These are phyloP conservation scores for Dynastes grantii DNA, from an alignment of 2,888 invertebrate species.

Conservation along the genomic window DNA sequence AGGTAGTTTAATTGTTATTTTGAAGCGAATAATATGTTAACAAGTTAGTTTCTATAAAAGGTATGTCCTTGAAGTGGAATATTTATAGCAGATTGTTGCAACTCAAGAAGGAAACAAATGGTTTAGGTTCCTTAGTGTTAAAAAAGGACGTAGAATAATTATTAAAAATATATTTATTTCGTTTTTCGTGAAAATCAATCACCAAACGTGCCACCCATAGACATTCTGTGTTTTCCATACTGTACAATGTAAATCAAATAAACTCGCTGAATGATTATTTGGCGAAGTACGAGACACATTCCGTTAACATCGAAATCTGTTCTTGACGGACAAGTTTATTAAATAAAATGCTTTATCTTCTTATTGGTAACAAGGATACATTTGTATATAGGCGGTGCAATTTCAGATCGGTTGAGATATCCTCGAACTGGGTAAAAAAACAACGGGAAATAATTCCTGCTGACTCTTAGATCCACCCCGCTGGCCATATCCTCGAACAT, in stretches of 20 bases:
- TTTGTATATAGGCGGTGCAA: slow-evolving; percentile 11
- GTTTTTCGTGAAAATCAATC: no score
- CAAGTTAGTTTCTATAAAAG: no score
- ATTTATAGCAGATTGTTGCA: no score
- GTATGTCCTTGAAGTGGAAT: no score
- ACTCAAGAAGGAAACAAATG: no score
- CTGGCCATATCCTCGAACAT: slow-evolving; percentile 62
- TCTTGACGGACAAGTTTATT: slow-evolving; percentile 1
- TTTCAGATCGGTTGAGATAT: slow-evolving; percentile 42
- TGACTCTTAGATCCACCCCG: slow-evolving; percentile 61
- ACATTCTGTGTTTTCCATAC: background rate
- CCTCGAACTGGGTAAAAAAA: slow-evolving; percentile 50
- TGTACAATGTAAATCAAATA: background rate
- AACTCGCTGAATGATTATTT: background rate
- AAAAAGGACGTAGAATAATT: no score
- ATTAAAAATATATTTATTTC: no score
- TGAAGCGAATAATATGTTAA: no score
- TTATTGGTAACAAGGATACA: slow-evolving; percentile 3
- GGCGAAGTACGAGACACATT: background rate
- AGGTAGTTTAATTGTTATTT: no score
- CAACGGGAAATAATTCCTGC: slow-evolving; percentile 61
- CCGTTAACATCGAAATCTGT: background rate
- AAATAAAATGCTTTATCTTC: slow-evolving; percentile 8
- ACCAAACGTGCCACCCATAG: no score
- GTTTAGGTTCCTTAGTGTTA: no score